These are phyloP conservation scores for Leptarthrus brevirostris DNA, from an alignment of 2,888 invertebrate species.

Conservation along the genomic window DNA sequence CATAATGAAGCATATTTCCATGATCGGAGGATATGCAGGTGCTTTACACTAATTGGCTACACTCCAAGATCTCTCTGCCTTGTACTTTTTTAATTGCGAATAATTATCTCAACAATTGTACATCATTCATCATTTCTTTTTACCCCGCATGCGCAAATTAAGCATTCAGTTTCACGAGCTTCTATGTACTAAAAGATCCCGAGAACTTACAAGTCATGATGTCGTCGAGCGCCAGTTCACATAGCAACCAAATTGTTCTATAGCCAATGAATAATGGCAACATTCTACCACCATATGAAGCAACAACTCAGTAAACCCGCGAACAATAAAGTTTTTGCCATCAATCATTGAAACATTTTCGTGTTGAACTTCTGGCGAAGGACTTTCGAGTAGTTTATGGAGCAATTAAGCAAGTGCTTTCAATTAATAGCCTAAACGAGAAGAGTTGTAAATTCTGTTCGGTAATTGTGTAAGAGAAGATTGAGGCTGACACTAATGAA, in stretches of 20 bases:
- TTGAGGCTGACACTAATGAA: not conserved
- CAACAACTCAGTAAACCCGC: not conserved
- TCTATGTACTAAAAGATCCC: not conserved
- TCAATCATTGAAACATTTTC: constrained; percentile 7
- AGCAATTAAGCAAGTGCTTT: constrained; percentile 21
- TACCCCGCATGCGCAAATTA: not conserved
- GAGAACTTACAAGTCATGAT: not conserved
- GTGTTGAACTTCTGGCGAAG: constrained; percentile 6
- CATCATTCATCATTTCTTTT: not conserved
- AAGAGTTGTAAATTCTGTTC: not conserved
- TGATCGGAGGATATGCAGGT: not conserved
- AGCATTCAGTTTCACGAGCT: not conserved
- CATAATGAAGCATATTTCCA: not conserved
- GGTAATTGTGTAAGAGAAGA: not conserved
- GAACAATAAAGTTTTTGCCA: constrained; percentile 12
- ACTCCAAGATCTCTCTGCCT: not conserved
- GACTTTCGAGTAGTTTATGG: constrained; percentile 26
- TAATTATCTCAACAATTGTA: not conserved
- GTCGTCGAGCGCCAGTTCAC: not conserved
- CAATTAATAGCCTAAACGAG: constrained; percentile 20
- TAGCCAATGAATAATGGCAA: not conserved
- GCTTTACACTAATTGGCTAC: constrained; percentile 14
- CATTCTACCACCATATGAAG: not conserved
- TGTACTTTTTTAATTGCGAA: not conserved
- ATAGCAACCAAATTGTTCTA: not conserved